Conservation (phyloP, 2,113 vertebrate species). For the Cyprinodon brontotheroides region DNA sequence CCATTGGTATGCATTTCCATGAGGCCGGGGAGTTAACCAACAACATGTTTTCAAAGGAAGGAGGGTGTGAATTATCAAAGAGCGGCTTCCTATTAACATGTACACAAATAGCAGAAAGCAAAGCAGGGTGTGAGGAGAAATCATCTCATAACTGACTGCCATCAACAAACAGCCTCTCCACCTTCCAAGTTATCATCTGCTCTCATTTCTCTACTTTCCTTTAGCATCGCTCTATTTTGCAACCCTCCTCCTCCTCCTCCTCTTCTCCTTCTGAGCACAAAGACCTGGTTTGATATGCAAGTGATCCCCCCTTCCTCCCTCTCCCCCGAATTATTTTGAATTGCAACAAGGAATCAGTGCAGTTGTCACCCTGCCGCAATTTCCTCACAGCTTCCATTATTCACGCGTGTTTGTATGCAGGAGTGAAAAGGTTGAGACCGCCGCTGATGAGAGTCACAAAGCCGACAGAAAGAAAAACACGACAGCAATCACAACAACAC, state of each 20-base stretch:
- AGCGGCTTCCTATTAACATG: slow-evolving; percentile 52
- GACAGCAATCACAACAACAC: slow-evolving; percentile 49
- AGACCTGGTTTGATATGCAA: slow-evolving; percentile 65
- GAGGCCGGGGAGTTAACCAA: slow-evolving; percentile 32
- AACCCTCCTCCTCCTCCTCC: neutral
- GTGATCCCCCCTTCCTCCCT: neutral
- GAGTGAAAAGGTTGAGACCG: slow-evolving; percentile 50
- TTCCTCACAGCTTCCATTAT: slow-evolving; percentile 64
- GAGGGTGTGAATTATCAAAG: slow-evolving; percentile 38
- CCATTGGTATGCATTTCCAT: slow-evolving; percentile 53
- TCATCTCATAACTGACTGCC: slow-evolving; percentile 5
- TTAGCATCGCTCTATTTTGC: slow-evolving; percentile 54
- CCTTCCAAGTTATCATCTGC: slow-evolving; percentile 37
- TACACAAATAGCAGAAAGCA: slow-evolving; percentile 37
- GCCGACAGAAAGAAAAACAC: slow-evolving; percentile 33
- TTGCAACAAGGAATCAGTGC: slow-evolving; percentile 48
- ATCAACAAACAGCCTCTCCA: slow-evolving; percentile 20
- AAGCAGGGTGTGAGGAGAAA: neutral
- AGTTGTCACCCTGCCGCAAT: slow-evolving; percentile 58
- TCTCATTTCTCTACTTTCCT: slow-evolving; percentile 36
- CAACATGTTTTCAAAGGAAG: slow-evolving; percentile 31
- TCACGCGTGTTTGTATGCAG: slow-evolving; percentile 42
- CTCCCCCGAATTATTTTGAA: slow-evolving; percentile 51
- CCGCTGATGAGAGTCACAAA: slow-evolving; percentile 57
- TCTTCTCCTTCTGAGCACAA: slow-evolving; percentile 38